These are phyloP conservation scores for Mesoligia furuncula DNA, from an alignment of 2,888 invertebrate genomes.

Conservation along the genomic window DNA sequence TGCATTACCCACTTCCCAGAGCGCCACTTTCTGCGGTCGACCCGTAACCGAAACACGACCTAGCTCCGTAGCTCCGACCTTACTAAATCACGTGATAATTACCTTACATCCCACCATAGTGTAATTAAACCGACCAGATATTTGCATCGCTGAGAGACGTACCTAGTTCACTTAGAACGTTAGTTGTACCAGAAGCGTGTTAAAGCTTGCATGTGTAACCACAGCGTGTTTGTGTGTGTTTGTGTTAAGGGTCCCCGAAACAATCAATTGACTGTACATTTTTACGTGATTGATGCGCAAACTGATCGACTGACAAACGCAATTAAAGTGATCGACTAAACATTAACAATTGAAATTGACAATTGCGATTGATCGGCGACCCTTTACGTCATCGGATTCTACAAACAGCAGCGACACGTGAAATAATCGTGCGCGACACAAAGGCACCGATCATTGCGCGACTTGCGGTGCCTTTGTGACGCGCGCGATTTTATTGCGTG, in stretches of 20 bases:
- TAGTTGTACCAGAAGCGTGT: conserved; percentile 1
- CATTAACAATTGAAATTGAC: neutral
- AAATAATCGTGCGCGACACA: no score
- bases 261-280: neutral
- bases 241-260: neutral
- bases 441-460: no score
- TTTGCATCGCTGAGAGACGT: conserved; percentile 45
- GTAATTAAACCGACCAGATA: conserved; percentile 49
- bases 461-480: no score
- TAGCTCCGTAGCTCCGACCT: conserved; percentile 16
- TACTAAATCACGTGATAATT: conserved; percentile 57
- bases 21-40: conserved; percentile 35
- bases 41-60: conserved; percentile 26
- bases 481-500: no score
- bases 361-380: neutral
- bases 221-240: conserved; percentile 2
- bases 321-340: neutral
- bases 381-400: neutral
- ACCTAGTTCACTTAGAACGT: neutral
- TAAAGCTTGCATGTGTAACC: neutral
- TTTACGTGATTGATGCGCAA: neutral
- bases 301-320: neutral
- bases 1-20: conserved; percentile 26
- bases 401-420: no score
- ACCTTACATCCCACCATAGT: conserved; percentile 28